phyloP scores from a whole-genome alignment of 2,888 invertebrate species.

The Trissoscelio sp. region DNA sequence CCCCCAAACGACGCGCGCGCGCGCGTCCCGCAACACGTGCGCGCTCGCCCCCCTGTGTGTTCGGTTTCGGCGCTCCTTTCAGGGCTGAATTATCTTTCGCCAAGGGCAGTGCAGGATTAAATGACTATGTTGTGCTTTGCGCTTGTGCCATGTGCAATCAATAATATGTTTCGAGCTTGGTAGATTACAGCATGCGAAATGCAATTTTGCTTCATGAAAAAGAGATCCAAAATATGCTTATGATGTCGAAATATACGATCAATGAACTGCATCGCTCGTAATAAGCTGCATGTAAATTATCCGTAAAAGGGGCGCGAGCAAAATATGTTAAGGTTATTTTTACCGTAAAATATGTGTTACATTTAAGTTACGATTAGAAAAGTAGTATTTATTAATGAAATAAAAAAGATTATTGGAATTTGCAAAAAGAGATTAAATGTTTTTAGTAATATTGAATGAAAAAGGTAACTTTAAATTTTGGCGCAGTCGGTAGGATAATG shows the following conservation, averaged over 20 bases:
- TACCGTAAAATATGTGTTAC: too few relatives aligned
- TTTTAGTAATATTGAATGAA: too few relatives aligned
- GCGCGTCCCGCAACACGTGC: conserved; percentile 68
- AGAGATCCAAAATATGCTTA: conserved; percentile 62
- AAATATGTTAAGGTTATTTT: background rate
- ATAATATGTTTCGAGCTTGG: conserved; percentile 65
- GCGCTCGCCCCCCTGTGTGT: conserved; percentile 55
- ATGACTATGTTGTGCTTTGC: conserved; percentile 67
- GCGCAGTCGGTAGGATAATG: too few relatives aligned
- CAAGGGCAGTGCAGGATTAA: conserved; percentile 69
- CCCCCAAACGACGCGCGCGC: conserved; percentile 60
- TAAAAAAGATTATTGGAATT: too few relatives aligned
- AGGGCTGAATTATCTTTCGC: conserved; percentile 67
- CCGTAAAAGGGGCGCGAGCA: background rate
- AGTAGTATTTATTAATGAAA: too few relatives aligned
- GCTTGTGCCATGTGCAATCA: conserved; percentile 68
- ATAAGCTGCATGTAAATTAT: conserved; percentile 49
- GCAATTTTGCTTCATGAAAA: conserved; percentile 64
- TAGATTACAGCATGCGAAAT: conserved; percentile 65
- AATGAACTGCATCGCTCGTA: conserved; percentile 47
- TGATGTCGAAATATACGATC: conserved; percentile 52
- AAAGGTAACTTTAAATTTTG: too few relatives aligned
- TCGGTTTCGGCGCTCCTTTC: conserved; percentile 67
- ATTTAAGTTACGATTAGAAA: too few relatives aligned
- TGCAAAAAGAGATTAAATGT: too few relatives aligned